Evolutionary conservation across 2,797 vertebrate species (phyloP).

Genomic region (Tolypeutes matacus): DNA sequence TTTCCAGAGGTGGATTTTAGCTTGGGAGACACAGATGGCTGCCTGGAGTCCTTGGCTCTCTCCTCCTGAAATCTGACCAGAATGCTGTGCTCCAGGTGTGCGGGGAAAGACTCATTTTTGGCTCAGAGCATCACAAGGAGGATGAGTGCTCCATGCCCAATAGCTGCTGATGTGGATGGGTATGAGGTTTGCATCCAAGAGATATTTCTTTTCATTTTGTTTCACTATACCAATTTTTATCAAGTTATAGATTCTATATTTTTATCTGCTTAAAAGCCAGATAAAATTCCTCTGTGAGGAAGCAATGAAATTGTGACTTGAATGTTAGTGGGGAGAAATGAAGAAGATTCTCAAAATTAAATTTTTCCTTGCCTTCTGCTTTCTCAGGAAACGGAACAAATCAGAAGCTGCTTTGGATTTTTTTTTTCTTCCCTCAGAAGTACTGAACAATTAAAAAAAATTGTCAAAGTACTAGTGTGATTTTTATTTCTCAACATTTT

Average conservation of each 20-base stretch:
- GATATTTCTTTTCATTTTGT: background rate
- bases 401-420: background rate
- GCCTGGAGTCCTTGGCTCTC: background rate
- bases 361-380: background rate
- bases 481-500: background rate
- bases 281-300: background rate
- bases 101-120: background rate
- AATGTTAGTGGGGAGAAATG: background rate
- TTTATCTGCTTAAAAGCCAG: background rate
- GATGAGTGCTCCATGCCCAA: background rate
- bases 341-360: background rate
- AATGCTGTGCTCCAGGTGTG: background rate
- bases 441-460: background rate
- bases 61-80: background rate
- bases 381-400: background rate
- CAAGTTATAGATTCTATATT: background rate
- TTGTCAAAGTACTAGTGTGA: background rate
- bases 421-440: background rate
- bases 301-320: background rate
- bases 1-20: constrained; percentile 30
- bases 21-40: background rate
- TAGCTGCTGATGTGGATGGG: background rate
- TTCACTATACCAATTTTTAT: background rate
- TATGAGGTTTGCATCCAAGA: background rate
- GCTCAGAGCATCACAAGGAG: accelerated